A percentile compares a stretch with the other conserved stretches of the same genome.
These are phyloP conservation scores for Brachyhypopomus gauderio DNA, from an alignment of 2,113 vertebrate genomes.

Conservation along the genomic window DNA sequence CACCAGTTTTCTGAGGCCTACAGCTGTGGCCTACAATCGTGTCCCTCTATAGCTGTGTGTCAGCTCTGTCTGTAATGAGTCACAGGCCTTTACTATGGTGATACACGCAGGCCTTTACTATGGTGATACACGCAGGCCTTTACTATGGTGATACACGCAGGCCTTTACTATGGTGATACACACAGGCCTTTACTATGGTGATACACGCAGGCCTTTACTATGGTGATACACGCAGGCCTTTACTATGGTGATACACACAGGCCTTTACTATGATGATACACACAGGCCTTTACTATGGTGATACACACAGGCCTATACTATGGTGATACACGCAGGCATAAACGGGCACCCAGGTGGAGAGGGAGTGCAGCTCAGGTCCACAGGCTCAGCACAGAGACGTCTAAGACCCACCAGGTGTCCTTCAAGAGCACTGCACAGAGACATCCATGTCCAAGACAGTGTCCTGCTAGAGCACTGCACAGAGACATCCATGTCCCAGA, in stretches of 20 bases:
- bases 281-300: background rate
- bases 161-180: background rate
- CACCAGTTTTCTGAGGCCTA: background rate
- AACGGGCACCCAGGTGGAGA: background rate
- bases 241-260: background rate
- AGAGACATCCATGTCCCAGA: no score
- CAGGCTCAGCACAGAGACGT: no score
- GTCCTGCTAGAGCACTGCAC: no score
- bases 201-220: slow-evolving; percentile 9
- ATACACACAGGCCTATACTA: background rate
- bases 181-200: background rate
- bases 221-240: background rate
- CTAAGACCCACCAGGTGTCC: no score
- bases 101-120: no score
- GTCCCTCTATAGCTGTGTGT: background rate
- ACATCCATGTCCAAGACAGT: no score
- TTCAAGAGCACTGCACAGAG: no score
- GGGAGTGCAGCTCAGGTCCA: no score
- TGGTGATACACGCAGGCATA: background rate
- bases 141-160: no score
- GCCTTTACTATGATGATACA: background rate
- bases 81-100: background rate
- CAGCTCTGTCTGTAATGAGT: slow-evolving; percentile 11
- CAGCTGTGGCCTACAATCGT: background rate
- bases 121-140: no score